Percentiles rank a stretch among this genome's conserved stretches.
Conservation (phyloP, 2,113 vertebrate genomes). For the Phaetusa simplex region DNA sequence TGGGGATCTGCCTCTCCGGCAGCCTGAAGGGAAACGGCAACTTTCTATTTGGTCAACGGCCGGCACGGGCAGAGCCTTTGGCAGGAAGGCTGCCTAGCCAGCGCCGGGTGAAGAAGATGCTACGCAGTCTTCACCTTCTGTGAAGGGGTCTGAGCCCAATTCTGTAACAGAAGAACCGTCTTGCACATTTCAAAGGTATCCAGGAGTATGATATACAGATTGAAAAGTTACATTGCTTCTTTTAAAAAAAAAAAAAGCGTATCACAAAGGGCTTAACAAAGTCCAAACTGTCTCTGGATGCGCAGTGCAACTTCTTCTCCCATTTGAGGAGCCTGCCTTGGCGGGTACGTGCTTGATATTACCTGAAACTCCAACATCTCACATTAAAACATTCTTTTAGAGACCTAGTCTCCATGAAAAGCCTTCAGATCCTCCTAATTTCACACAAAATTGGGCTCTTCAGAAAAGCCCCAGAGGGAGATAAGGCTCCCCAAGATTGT, state of each 20-base stretch:
- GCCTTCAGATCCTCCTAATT: not conserved
- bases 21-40: not conserved
- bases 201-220: not conserved
- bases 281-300: not conserved
- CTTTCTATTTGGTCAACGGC: too few relatives aligned
- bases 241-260: not conserved
- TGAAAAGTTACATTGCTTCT: not conserved
- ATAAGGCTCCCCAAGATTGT: not conserved
- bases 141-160: not conserved
- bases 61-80: rapidly evolving
- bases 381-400: not conserved
- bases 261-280: not conserved
- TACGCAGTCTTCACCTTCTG: not conserved
- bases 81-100: not conserved
- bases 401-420: not conserved
- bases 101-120: rapidly evolving
- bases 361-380: not conserved
- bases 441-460: not conserved
- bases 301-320: not conserved
- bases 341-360: not conserved
- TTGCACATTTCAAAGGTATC: not conserved
- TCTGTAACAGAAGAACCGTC: not conserved
- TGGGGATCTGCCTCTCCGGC: not conserved
- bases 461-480: not conserved
- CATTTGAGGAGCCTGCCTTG: not conserved